phyloP scores from a whole-genome alignment of 2,888 invertebrate species.

The Scotopteryx bipunctaria region DNA sequence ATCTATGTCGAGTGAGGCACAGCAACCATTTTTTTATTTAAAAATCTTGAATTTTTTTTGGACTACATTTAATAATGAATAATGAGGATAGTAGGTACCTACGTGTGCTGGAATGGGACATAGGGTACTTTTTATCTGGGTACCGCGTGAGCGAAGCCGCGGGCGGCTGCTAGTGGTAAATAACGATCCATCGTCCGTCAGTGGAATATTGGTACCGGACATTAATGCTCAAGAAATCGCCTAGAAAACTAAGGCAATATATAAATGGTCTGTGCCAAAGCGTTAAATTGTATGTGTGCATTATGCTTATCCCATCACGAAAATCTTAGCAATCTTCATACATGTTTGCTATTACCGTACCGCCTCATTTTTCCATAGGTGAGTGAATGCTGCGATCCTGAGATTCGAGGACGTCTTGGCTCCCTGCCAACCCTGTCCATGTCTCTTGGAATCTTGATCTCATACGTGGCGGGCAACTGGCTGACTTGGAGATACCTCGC shows the following conservation, averaged over 20 bases:
- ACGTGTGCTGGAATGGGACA: too few relatives aligned
- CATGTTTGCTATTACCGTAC: not conserved
- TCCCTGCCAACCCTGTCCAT: conserved; percentile 86
- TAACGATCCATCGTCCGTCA: too few relatives aligned
- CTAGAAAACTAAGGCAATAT: not conserved
- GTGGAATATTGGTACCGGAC: too few relatives aligned
- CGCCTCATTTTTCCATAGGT: conserved; percentile 59
- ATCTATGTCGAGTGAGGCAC: too few relatives aligned
- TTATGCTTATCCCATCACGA: not conserved
- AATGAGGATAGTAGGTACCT: too few relatives aligned
- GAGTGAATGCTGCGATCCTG: conserved; percentile 85
- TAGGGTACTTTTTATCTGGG: too few relatives aligned
- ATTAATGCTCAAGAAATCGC: too few relatives aligned
- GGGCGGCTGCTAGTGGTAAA: too few relatives aligned
- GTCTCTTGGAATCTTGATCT: conserved; percentile 85
- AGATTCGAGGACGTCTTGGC: conserved; percentile 85
- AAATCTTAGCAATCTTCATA: conserved; percentile 1
- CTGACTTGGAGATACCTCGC: conserved; percentile 84
- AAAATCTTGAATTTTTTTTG: too few relatives aligned
- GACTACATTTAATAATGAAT: too few relatives aligned
- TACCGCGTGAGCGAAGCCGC: too few relatives aligned
- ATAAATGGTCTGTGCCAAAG: not conserved
- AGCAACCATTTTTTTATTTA: too few relatives aligned
- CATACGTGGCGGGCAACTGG: conserved; percentile 83
- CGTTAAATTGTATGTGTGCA: not conserved